These are phyloP conservation scores for Terrapene triunguis DNA, from an alignment of 2,113 vertebrate species.

Conservation along the genomic window DNA sequence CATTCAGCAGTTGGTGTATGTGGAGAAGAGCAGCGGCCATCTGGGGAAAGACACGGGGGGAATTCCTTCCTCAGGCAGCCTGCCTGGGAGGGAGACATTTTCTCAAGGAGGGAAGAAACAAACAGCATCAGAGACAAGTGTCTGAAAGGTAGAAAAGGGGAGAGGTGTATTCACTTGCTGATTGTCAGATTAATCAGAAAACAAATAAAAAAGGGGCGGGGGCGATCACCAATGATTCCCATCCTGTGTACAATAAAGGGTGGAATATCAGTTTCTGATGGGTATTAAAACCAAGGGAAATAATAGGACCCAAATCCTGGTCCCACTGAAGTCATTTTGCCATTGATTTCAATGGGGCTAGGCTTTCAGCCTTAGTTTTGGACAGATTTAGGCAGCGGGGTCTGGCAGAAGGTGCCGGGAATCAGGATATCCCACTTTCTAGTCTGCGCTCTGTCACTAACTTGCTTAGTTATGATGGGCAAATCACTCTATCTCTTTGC, in stretches of 20 bases:
- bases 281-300: not conserved
- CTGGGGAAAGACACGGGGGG: slow-evolving; percentile 39
- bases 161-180: not conserved
- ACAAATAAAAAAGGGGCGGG: not conserved
- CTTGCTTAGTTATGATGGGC: not conserved
- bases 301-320: not conserved
- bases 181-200: slow-evolving; percentile 26
- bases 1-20: slow-evolving; percentile 60
- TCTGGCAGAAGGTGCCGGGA: not conserved
- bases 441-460: accelerated
- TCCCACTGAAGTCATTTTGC: not conserved
- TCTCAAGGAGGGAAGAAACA: not conserved
- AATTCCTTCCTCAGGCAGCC: not conserved
- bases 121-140: slow-evolving; percentile 16
- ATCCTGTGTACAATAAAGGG: not conserved
- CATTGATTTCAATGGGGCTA: not conserved
- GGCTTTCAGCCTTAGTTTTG: not conserved
- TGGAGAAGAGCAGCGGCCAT: slow-evolving; percentile 57
- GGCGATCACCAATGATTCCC: not conserved
- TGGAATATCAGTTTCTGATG: not conserved
- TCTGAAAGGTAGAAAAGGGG: slow-evolving; percentile 34
- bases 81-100: not conserved
- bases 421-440: not conserved
- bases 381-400: not conserved
- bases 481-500: not conserved